Conservation (phyloP, 2,888 invertebrate genomes). For the Drosophila cognata region DNA sequence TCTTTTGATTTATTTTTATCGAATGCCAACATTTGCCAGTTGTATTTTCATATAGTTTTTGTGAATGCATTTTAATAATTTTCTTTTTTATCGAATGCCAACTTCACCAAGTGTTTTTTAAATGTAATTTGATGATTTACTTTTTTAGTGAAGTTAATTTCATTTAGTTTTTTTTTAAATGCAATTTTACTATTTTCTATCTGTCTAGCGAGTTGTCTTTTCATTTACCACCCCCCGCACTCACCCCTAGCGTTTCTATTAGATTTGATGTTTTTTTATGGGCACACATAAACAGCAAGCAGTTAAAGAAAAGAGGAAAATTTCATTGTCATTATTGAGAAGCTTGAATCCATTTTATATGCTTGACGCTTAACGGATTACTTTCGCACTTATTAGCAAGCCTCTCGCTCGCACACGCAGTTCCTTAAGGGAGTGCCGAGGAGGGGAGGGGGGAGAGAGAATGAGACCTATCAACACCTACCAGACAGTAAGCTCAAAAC, state of each 20-base stretch:
- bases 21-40: no score
- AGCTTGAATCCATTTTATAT: constrained; percentile 11
- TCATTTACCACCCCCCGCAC: background rate
- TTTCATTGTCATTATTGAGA: constrained; percentile 25
- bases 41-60: no score
- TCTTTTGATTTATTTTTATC: background rate
- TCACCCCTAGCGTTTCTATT: background rate
- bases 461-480: constrained; percentile 5
- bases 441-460: background rate
- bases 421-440: background rate
- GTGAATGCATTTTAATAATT: no score
- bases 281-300: background rate
- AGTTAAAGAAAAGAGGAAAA: background rate
- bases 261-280: background rate
- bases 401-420: constrained; percentile 11
- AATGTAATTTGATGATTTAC: background rate
- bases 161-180: background rate
- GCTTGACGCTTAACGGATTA: constrained; percentile 24
- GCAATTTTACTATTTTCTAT: background rate
- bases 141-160: background rate
- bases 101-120: background rate
- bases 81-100: no score
- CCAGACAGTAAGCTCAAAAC: constrained; percentile 16
- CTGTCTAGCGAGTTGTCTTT: background rate
- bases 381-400: constrained; percentile 42